Base-by-base conservation (phyloP, 2,888 invertebrate species). In the Caenorhabditis wallacei region DNA sequence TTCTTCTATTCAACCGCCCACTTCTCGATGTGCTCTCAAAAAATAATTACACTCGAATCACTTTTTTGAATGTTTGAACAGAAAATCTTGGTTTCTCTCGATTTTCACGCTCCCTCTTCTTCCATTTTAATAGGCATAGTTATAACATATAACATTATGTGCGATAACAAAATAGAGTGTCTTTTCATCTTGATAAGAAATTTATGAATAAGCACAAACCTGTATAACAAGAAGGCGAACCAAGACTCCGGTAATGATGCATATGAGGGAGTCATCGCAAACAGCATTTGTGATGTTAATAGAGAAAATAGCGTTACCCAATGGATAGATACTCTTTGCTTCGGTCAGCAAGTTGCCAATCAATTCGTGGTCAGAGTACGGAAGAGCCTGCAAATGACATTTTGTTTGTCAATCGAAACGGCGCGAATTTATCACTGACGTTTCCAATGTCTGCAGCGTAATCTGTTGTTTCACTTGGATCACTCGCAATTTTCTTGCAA, bases 331-430 rank as follows among this genome's bases (percentile, higher is more conserved):
- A 53, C 43, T 74, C 53, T 83, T 84, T 46, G 84, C 82, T 57
- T 87, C 87, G 22, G 64, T 68, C 56, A 85, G 48, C 51, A 87
- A 75, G 53, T 59, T 76, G 46, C 81, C 79, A 64, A 85, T 82
- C 56, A 87, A 57, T 46, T 87, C 87, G 30, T 85, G 81, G 30
- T 87, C 87, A 30, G 83, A 78, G 68, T 82, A 85, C 40, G 85
- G 85, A 7, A 87, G 74, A 16, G 75, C 72, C 87, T 87, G 74
- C 74, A 82, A 66, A 1, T 30, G 18, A 35, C n/a, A 11, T 46
- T 30, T 24, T 51, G 26, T 66, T 75, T 66, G 54, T 66, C 26
- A 37, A 26, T 26, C 11, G 40, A 16, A 24, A 56, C 70, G 51
- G n/a, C 48, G n/a, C 37, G 40, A 40, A 18, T 18, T 43, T 64